Percentiles rank a stretch among this genome's conserved stretches.
These are phyloP conservation scores for Chydorus sphaericus DNA, from an alignment of 2,888 invertebrate species.

Conservation along the genomic window DNA sequence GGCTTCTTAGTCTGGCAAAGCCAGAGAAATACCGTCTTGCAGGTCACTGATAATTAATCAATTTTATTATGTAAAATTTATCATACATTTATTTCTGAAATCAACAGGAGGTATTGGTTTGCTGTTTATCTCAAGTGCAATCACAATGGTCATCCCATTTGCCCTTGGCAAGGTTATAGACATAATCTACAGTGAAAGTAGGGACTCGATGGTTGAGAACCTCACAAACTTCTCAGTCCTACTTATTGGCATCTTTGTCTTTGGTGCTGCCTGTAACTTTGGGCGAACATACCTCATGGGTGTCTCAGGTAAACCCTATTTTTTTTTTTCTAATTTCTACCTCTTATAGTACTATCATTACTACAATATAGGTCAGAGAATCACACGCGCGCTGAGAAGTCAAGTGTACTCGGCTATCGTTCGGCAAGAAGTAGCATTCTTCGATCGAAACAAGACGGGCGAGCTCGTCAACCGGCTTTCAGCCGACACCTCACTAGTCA, in stretches of 20 bases:
- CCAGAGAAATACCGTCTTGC: conserved; percentile 26
- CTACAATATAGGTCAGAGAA: conserved; percentile 61
- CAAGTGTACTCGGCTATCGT: conserved; percentile 65
- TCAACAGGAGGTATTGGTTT: conserved; percentile 77
- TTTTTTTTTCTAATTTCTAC: too few relatives aligned
- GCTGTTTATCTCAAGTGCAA: conserved; percentile 69
- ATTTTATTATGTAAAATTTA: too few relatives aligned
- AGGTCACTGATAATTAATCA: conserved; percentile 21
- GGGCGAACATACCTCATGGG: conserved; percentile 85
- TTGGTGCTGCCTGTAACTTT: conserved; percentile 83
- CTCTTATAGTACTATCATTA: not conserved
- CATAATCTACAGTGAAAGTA: conserved; percentile 57
- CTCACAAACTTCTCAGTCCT: conserved; percentile 52
- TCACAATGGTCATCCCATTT: conserved; percentile 89
- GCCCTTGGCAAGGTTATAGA: conserved; percentile 86
- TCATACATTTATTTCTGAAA: too few relatives aligned
- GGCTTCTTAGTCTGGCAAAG: conserved; percentile 25
- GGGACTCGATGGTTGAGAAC: conserved; percentile 43
- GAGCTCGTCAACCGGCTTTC: conserved; percentile 81
- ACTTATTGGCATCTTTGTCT: conserved; percentile 62
- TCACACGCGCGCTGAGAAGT: conserved; percentile 64
- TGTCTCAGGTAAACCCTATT: conserved; percentile 73
- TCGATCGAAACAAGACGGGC: conserved; percentile 75
- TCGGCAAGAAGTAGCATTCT: conserved; percentile 79
- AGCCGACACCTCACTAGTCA: conserved; percentile 80